A percentile compares a stretch with the other conserved stretches of the same genome.
These are phyloP conservation scores for Spisula subtruncata DNA, from an alignment of 2,888 invertebrate species.

Conservation along the genomic window DNA sequence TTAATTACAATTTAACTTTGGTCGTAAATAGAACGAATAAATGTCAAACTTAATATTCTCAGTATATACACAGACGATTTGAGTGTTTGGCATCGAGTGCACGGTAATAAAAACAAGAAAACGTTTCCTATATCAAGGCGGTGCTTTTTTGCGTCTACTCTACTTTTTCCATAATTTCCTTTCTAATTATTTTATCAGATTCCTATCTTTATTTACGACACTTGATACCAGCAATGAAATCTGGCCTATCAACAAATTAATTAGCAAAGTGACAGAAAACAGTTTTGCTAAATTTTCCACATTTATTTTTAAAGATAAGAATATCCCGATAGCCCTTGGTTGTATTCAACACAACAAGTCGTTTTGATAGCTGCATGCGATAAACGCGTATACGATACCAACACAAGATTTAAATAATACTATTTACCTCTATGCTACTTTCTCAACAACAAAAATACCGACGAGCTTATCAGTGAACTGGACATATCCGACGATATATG, in stretches of 20 bases:
- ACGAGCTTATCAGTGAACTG: slow-evolving; percentile 25
- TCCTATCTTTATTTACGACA: slow-evolving; percentile 8
- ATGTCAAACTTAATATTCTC: background rate
- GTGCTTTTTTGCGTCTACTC: background rate
- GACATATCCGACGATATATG: slow-evolving; percentile 33
- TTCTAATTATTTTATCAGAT: background rate
- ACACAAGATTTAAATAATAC: background rate
- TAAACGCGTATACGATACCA: background rate
- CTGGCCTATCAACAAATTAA: slow-evolving; percentile 21
- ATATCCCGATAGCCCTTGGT: background rate
- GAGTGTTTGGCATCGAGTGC: background rate
- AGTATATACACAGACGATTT: background rate
- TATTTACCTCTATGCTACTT: background rate
- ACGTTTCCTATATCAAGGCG: background rate
- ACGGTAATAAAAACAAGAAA: slow-evolving; percentile 7
- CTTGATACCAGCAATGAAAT: background rate
- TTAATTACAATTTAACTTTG: background rate
- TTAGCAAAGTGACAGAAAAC: slow-evolving; percentile 28
- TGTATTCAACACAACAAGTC: background rate
- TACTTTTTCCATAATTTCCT: background rate
- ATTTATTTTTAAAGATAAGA: slow-evolving; percentile 33
- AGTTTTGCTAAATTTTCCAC: slow-evolving; percentile 25
- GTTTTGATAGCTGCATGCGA: slow-evolving; percentile 14
- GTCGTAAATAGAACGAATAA: background rate
- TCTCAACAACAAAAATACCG: background rate